These are phyloP conservation scores for Sminthurides aquaticus DNA, from an alignment of 2,888 invertebrate species.

Conservation along the genomic window DNA sequence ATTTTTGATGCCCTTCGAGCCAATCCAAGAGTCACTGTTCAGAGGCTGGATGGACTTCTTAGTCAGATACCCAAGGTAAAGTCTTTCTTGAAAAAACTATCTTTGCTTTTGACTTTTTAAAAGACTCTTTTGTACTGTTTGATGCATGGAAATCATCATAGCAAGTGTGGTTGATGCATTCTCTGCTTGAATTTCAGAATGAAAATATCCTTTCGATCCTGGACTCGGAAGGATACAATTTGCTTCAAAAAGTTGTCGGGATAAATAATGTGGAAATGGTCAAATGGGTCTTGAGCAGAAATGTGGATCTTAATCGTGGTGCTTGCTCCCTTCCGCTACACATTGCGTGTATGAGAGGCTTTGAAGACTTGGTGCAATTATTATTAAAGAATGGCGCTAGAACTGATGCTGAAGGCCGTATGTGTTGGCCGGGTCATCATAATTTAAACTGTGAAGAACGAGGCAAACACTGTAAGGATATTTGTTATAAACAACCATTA, in stretches of 20 bases:
- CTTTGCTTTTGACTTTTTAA: no score
- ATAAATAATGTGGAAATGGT: slow-evolving; percentile 64
- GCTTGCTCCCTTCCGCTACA: slow-evolving; percentile 69
- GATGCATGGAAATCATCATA: not conserved
- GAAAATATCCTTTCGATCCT: slow-evolving; percentile 61
- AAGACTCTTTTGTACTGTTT: not conserved
- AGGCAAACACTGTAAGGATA: slow-evolving; percentile 55
- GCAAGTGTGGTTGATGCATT: not conserved
- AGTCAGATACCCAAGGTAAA: slow-evolving; percentile 59
- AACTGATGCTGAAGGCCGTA: slow-evolving; percentile 62
- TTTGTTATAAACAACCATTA: not conserved
- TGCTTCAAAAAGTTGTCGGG: slow-evolving; percentile 66
- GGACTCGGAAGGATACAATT: slow-evolving; percentile 62
- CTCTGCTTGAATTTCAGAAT: slow-evolving; percentile 49
- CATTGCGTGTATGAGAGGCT: slow-evolving; percentile 63
- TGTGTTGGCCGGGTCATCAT: slow-evolving; percentile 61
- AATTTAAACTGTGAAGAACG: slow-evolving; percentile 63
- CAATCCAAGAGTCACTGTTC: slow-evolving; percentile 60
- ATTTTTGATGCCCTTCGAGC: slow-evolving; percentile 61
- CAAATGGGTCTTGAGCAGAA: slow-evolving; percentile 59
- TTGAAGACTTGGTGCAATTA: slow-evolving; percentile 62
- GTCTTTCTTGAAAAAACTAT: no score
- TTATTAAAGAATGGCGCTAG: slow-evolving; percentile 62
- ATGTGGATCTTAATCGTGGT: slow-evolving; percentile 60
- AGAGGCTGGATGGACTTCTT: slow-evolving; percentile 58